Evolutionary conservation across 2,113 vertebrate species (phyloP), one percentile per base, ranked within the genome.

Genomic region (Paracanthobrama guichenoti): DNA sequence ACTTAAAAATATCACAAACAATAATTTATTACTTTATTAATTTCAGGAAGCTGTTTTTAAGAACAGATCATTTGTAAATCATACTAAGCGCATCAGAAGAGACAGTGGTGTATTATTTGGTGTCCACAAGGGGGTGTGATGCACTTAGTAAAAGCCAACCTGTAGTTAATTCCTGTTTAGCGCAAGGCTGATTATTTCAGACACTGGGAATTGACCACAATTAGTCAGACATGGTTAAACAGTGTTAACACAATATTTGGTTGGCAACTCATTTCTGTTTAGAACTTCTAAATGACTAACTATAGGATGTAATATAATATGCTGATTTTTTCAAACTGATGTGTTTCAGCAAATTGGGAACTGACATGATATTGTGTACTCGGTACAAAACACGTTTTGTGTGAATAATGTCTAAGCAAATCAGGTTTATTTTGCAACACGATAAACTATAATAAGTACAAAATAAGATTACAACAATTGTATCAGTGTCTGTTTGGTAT

Each of bases 71-170:
- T 24, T 44, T 24, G 39, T 18, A 62, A 44, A 62, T 44, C n/a
- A 79, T 16, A 13, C 46, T 18, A 31, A 31, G 48, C 75, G 39
- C 28, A 42, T 78, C 35, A 24, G 12, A 59, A 10, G 22, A 76
- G 24, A 20, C 13, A 22, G 74, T 26, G 39, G 74, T 53, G 72
- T 22, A 28, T 66, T 11, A 39, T 79, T 80, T 46, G 84, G 87
- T 72, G 77, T 89, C 93, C 94, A 93, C 93, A 87, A 93, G 93
- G 91, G 92, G 94, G 90, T 85, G 91, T 90, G 87, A 82, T 74
- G 82, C 42, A 60, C 75, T 76, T 57, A 22, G 50, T 35, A 76
- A 78, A 42, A 78, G 18, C 18, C 31, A 60, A 22, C 4, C 8
- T 24, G 31, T n/a, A n/a, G n/a, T 42, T 55, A 55, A 35, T 55